These are phyloP conservation scores for Synergus umbraculus DNA, from an alignment of 2,888 invertebrate genomes.

Conservation along the genomic window DNA sequence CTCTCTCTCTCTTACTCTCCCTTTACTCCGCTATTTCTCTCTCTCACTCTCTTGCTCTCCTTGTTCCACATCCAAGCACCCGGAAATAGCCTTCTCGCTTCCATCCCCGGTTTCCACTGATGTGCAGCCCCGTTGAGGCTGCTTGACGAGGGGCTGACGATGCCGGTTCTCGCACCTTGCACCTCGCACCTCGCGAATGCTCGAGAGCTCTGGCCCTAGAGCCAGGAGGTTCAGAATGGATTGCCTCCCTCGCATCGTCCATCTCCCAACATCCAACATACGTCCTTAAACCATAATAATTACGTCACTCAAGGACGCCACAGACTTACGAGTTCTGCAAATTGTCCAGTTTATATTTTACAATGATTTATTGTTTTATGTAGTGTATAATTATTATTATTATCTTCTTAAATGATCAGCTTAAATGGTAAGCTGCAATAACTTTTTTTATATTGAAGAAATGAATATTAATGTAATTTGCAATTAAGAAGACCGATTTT, in stretches of 20 bases:
- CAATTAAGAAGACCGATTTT: not conserved
- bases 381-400: too few relatives aligned
- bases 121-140: constrained; percentile 52
- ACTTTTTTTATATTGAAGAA: too few relatives aligned
- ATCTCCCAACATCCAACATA: constrained; percentile 2
- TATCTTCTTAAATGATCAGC: too few relatives aligned
- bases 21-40: constrained; percentile 46
- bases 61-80: constrained; percentile 52
- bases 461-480: not conserved
- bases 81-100: constrained; percentile 58
- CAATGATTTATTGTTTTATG: not conserved
- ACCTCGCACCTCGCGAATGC: constrained; percentile 46
- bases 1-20: constrained; percentile 57
- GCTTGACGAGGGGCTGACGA: constrained; percentile 59
- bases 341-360: not conserved
- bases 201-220: not conserved
- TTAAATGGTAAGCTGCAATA: too few relatives aligned
- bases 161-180: constrained; percentile 55
- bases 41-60: constrained; percentile 47
- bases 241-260: constrained; percentile 18
- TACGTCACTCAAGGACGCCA: constrained; percentile 18
- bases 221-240: constrained; percentile 8
- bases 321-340: not conserved
- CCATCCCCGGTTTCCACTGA: constrained; percentile 48
- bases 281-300: constrained; percentile 31